Conservation (phyloP, 2,888 invertebrate genomes). For the Cephus spinipes region DNA sequence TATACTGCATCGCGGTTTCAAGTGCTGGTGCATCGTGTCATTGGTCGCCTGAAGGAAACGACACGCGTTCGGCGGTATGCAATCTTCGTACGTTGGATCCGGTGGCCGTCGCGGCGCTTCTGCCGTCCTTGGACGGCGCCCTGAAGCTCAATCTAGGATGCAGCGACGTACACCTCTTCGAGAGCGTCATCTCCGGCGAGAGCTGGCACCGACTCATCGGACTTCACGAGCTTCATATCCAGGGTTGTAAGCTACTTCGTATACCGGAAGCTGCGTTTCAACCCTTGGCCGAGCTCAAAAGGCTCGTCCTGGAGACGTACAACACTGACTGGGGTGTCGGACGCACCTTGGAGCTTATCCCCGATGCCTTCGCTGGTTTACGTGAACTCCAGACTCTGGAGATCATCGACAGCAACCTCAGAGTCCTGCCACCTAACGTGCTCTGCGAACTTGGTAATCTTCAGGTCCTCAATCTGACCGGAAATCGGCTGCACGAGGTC, state of each 20-base stretch:
- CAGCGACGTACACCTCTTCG: constrained; percentile 81
- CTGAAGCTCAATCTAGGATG: constrained; percentile 81
- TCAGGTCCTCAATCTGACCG: constrained; percentile 85
- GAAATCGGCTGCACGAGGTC: constrained; percentile 83
- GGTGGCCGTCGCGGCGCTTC: constrained; percentile 68
- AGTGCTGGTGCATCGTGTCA: constrained; percentile 65
- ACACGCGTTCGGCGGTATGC: constrained; percentile 70
- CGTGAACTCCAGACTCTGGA: constrained; percentile 84
- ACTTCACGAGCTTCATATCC: constrained; percentile 80
- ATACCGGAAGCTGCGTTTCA: constrained; percentile 83
- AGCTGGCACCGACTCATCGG: constrained; percentile 80
- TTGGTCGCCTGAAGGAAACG: constrained; percentile 69
- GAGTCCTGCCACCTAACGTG: constrained; percentile 81
- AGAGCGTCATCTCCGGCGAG: constrained; percentile 80
- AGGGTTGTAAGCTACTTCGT: constrained; percentile 83
- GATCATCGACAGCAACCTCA: constrained; percentile 86
- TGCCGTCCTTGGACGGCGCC: constrained; percentile 74
- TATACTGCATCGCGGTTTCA: constrained; percentile 67
- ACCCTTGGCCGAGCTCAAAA: constrained; percentile 82
- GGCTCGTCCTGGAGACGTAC: constrained; percentile 81
- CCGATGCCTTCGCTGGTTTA: constrained; percentile 80
- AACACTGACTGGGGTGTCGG: constrained; percentile 83
- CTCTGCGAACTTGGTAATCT: constrained; percentile 85
- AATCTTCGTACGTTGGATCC: constrained; percentile 68
- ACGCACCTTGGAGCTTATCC: constrained; percentile 80